phyloP scores from a whole-genome alignment of 2,888 invertebrate species.

The Catonia carolina region DNA sequence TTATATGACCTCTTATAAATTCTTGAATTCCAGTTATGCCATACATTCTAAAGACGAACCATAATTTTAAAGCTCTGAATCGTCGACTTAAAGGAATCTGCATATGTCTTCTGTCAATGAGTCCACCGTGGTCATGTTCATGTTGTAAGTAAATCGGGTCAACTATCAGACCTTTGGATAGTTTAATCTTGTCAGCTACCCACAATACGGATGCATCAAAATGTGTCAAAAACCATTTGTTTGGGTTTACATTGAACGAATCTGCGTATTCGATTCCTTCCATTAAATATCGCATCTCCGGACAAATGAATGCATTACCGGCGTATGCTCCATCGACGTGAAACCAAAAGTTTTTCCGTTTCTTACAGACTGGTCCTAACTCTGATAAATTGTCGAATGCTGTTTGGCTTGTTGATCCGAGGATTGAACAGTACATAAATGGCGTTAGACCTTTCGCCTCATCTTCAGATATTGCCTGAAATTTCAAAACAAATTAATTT shows the following conservation, averaged over 20 bases:
- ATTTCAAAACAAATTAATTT: too few species aligned
- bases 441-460: constrained; percentile 66
- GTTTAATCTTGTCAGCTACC: constrained; percentile 66
- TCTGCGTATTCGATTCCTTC: constrained; percentile 66
- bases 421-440: constrained; percentile 73
- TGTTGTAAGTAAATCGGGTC: constrained; percentile 82
- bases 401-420: constrained; percentile 78
- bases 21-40: constrained; percentile 74
- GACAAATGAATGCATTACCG: constrained; percentile 78
- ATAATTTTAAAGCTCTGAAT: constrained; percentile 78
- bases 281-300: constrained; percentile 63
- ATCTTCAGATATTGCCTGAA: constrained; percentile 60
- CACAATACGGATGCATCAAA: constrained; percentile 83
- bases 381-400: constrained; percentile 76
- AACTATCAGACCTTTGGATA: constrained; percentile 85
- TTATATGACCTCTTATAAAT: constrained; percentile 76
- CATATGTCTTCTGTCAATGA: constrained; percentile 73
- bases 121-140: constrained; percentile 59
- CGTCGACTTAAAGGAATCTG: constrained; percentile 78
- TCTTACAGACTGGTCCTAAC: constrained; percentile 63
- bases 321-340: constrained; percentile 87
- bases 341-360: constrained; percentile 57
- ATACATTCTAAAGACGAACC: constrained; percentile 79
- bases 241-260: constrained; percentile 83
- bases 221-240: constrained; percentile 79